phyloP scores from a whole-genome alignment of 1,140 invertebrate species.

The Cydia splendana region DNA sequence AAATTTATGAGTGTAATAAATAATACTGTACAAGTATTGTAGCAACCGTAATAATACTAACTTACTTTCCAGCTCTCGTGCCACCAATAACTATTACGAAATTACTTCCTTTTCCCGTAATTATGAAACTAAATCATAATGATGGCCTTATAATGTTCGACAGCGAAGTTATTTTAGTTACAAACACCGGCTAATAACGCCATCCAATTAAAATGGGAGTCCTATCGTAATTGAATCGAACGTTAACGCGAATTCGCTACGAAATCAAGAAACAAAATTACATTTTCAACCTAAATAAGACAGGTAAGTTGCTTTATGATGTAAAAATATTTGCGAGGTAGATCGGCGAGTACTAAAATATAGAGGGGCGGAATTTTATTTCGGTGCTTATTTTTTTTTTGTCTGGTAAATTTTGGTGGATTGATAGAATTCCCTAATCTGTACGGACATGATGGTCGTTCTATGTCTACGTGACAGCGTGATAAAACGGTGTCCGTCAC shows the following conservation, averaged over 20 bases:
- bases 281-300: constrained; percentile 1
- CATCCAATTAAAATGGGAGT: constrained; percentile 26
- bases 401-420: too few relatives aligned
- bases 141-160: constrained; percentile 30
- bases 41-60: neutral
- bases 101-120: constrained; percentile 12
- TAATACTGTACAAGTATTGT: neutral
- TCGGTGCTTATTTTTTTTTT: too few relatives aligned
- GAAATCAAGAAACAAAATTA: constrained; percentile 7
- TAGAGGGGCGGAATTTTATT: neutral
- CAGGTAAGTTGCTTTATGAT: too few relatives aligned
- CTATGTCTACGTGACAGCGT: too few relatives aligned
- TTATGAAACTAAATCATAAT: constrained; percentile 20
- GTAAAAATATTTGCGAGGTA: neutral
- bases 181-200: constrained; percentile 15
- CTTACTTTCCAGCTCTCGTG: neutral
- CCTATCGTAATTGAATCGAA: constrained; percentile 31
- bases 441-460: too few relatives aligned
- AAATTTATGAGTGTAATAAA: neutral
- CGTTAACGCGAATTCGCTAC: constrained; percentile 11
- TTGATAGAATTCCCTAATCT: too few relatives aligned
- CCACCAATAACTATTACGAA: neutral
- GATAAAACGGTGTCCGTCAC: too few relatives aligned
- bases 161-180: constrained; percentile 21
- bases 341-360: neutral